A percentile compares a stretch with the other conserved stretches of the same genome.
phyloP scores from a whole-genome alignment of 2,113 vertebrate genomes.

The Muscicapa adusta region DNA sequence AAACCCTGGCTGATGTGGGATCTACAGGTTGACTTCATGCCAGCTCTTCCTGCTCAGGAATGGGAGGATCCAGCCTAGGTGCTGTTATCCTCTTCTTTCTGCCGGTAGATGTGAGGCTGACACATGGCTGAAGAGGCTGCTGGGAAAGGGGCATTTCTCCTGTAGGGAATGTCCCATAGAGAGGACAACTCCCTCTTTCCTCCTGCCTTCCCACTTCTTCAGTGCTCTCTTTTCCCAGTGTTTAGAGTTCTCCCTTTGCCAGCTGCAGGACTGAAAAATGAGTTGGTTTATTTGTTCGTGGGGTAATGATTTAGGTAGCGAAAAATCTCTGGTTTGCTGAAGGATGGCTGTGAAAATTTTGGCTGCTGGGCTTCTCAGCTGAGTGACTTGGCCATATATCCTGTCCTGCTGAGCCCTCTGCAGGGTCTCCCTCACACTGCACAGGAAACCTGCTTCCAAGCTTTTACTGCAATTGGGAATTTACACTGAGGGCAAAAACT shows the following conservation, averaged over 20 bases:
- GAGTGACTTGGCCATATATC: background rate
- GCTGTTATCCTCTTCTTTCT: background rate
- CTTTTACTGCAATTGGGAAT: accelerated
- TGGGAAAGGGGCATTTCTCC: background rate
- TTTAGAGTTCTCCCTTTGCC: background rate
- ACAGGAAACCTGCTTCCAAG: background rate
- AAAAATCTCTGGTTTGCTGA: background rate
- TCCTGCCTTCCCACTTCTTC: background rate
- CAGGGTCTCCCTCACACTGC: constrained; percentile 12
- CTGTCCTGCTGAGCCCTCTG: constrained; percentile 38
- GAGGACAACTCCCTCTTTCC: background rate
- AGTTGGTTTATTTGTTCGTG: background rate
- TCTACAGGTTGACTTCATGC: background rate
- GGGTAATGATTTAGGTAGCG: background rate
- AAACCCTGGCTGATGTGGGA: background rate
- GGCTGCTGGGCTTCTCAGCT: background rate
- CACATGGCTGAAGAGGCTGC: background rate
- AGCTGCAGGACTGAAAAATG: background rate
- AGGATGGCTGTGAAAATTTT: background rate
- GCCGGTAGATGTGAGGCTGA: background rate
- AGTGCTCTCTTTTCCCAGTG: background rate
- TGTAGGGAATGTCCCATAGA: background rate
- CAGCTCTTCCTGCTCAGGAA: background rate
- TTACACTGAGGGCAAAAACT: background rate
- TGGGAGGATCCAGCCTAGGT: background rate